phyloP scores from a whole-genome alignment of 2,113 vertebrate genomes.

The Acinonyx jubatus region DNA sequence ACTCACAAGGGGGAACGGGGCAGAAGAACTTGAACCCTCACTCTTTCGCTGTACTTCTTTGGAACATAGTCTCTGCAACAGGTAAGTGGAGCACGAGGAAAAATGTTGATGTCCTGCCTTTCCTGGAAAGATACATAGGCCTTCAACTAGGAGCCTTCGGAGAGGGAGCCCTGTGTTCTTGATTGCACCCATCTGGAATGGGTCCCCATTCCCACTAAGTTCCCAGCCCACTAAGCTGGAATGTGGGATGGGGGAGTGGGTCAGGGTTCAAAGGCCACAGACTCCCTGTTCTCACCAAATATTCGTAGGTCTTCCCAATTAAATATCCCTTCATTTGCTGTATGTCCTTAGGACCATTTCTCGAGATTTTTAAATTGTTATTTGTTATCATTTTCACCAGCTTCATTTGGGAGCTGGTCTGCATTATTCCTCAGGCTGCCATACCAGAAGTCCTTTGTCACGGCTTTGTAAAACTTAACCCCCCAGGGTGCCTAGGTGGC shows the following conservation, averaged over 20 bases:
- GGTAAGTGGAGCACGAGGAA: too few relatives aligned
- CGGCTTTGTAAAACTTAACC: background rate
- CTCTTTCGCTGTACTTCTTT: background rate
- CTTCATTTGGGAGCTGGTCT: background rate
- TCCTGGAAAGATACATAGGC: background rate
- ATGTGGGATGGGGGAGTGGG: accelerated
- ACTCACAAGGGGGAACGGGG: accelerated
- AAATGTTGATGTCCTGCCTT: background rate
- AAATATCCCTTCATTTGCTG: background rate
- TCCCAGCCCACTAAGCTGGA: background rate
- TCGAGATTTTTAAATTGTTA: background rate
- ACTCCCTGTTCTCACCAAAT: background rate
- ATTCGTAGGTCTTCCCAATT: background rate
- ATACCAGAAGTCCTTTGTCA: background rate
- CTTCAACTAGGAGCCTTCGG: background rate
- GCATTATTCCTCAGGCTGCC: background rate
- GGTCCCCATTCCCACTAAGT: too few relatives aligned
- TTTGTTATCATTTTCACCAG: background rate
- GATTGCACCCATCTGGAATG: accelerated
- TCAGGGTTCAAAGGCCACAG: background rate
- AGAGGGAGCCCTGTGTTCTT: background rate
- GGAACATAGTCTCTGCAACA: background rate
- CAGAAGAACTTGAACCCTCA: background rate
- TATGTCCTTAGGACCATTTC: background rate
- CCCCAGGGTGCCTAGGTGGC: too few relatives aligned